These are phyloP conservation scores for Lampris megalopsis DNA, from an alignment of 2,113 vertebrate genomes.

Conservation along the genomic window DNA sequence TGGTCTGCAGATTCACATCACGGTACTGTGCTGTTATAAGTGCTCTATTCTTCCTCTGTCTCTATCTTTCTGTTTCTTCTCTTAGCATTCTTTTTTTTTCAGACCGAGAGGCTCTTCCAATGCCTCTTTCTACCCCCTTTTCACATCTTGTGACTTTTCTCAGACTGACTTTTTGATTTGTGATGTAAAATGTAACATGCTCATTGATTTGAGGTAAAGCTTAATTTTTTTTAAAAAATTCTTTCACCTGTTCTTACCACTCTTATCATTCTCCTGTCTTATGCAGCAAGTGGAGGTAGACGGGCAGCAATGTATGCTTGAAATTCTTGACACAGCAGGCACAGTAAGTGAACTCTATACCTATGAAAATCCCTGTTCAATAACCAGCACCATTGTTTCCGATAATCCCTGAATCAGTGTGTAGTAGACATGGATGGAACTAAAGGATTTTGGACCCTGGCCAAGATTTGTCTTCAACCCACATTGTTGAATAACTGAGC, in stretches of 20 bases:
- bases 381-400: neutral
- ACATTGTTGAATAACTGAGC: too few relatives aligned
- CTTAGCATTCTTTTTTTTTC: conserved; percentile 3
- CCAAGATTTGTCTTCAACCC: too few relatives aligned
- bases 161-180: neutral
- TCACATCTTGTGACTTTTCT: neutral
- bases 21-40: conserved; percentile 26
- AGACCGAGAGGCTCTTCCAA: neutral
- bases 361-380: neutral
- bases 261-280: conserved; percentile 23
- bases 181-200: neutral
- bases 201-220: conserved; percentile 26
- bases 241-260: conserved; percentile 17
- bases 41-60: conserved; percentile 15
- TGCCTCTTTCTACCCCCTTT: neutral
- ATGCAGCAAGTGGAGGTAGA: conserved; percentile 98
- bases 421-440: neutral
- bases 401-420: conserved; percentile 6
- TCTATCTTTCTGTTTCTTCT: conserved; percentile 6
- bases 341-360: conserved; percentile 87
- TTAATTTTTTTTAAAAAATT: neutral
- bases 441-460: neutral
- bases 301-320: conserved; percentile 98
- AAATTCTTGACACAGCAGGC: conserved; percentile 98
- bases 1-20: conserved; percentile 55